Conservation (phyloP, 2,113 vertebrate genomes). For the Nycticryphes semicollaris region DNA sequence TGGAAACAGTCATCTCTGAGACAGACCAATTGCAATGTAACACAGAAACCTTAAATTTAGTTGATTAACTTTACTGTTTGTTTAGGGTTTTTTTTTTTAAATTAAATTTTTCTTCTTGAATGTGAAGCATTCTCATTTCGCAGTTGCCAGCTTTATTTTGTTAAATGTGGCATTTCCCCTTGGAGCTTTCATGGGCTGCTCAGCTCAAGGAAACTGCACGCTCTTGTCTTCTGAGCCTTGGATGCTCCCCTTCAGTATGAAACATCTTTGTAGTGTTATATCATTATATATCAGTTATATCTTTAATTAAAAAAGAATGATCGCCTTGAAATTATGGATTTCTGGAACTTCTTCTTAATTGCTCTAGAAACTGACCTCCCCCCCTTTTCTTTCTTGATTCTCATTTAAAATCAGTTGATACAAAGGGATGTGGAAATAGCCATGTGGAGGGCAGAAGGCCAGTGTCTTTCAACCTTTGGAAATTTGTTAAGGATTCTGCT, state of each 20-base stretch:
- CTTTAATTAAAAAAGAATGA: background rate
- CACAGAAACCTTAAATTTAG: background rate
- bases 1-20: background rate
- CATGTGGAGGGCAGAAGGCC: background rate
- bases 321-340: background rate
- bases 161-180: background rate
- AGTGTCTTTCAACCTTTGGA: background rate
- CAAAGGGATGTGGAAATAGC: background rate
- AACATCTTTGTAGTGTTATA: background rate
- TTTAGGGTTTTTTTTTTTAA: background rate
- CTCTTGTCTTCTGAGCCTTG: background rate
- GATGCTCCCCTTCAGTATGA: background rate
- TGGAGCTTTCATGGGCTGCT: background rate
- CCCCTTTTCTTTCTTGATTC: background rate
- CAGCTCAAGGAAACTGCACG: background rate
- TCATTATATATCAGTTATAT: too few species aligned
- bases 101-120: background rate
- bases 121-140: background rate
- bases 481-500: background rate
- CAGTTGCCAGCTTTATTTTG: background rate
- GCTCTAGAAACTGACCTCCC: background rate
- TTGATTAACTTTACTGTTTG: background rate
- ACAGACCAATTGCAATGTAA: background rate
- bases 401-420: background rate
- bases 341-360: background rate